Evolutionary conservation across 2,888 invertebrate genomes (phyloP).

Genomic region (Xestia c-nigrum): DNA sequence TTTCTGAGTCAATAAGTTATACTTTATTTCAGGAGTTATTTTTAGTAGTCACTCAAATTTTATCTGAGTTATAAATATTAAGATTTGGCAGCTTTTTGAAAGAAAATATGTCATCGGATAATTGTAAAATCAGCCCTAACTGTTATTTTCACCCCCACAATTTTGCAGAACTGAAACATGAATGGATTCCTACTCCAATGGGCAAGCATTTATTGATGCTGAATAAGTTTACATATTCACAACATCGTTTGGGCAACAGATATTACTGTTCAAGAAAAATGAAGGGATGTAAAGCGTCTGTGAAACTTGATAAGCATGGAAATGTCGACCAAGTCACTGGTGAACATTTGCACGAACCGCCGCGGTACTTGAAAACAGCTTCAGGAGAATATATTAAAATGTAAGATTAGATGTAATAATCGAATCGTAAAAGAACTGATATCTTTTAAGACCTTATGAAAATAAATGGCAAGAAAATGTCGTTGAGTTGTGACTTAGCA

Average conservation of each 20-base stretch:
- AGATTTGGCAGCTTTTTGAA: neutral
- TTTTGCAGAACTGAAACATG: slow-evolving; percentile 9
- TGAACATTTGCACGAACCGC: slow-evolving; percentile 25
- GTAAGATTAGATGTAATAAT: neutral
- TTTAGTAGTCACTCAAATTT: neutral
- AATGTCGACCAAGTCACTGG: slow-evolving; percentile 6
- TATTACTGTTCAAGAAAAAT: slow-evolving; percentile 43
- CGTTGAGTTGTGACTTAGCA: neutral
- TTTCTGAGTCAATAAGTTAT: neutral
- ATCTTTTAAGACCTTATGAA: neutral
- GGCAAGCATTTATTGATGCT: slow-evolving; percentile 35
- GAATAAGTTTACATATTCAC: slow-evolving; percentile 34
- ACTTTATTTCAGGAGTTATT: neutral
- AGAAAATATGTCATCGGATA: neutral
- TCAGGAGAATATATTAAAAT: slow-evolving; percentile 26
- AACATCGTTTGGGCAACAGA: slow-evolving; percentile 15
- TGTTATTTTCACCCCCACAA: neutral
- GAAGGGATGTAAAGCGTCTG: slow-evolving; percentile 26
- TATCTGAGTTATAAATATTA: neutral
- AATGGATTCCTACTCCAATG: slow-evolving; percentile 27
- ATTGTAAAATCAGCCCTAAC: neutral
- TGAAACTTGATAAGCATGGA: slow-evolving; percentile 22
- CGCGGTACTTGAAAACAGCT: slow-evolving; percentile 11
- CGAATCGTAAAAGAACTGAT: too few species aligned
- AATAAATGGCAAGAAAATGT: neutral